A percentile compares a stretch with the other conserved stretches of the same genome.
phyloP scores from a whole-genome alignment of 2,797 vertebrate species.

The Sandelia bainsii region DNA sequence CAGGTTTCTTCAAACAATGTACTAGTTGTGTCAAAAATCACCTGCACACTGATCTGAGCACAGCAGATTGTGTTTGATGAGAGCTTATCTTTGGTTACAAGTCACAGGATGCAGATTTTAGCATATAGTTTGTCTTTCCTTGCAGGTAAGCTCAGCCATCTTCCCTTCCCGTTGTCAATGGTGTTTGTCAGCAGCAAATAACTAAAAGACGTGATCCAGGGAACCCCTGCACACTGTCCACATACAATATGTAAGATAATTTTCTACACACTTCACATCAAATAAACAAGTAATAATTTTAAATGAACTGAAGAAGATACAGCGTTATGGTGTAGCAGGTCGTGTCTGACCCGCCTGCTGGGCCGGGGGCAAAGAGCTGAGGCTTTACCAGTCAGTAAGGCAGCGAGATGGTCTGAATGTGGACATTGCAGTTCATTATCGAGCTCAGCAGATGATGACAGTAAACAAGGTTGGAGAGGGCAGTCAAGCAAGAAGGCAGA shows the following conservation, averaged over 20 bases:
- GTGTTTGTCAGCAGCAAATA: background rate
- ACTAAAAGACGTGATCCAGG: background rate
- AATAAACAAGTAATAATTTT: background rate
- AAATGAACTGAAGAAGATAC: too few species aligned
- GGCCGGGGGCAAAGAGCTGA: conserved; percentile 6
- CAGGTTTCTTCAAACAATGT: background rate
- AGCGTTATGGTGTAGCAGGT: too few species aligned
- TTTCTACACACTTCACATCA: background rate
- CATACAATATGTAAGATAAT: background rate
- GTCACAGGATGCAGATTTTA: background rate
- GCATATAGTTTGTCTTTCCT: background rate
- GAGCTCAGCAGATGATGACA: conserved; percentile 57
- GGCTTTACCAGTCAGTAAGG: conserved; percentile 16
- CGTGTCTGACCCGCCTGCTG: background rate
- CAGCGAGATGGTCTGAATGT: conserved; percentile 11
- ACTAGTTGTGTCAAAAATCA: background rate
- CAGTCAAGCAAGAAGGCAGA: conserved; percentile 45
- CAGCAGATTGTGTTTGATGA: background rate
- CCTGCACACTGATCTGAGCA: background rate
- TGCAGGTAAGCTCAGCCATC: background rate
- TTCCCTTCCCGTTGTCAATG: too few species aligned
- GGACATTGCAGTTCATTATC: conserved; percentile 63
- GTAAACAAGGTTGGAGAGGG: conserved; percentile 53
- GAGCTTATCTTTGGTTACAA: background rate
- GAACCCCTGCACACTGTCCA: background rate